These are phyloP conservation scores for Phoeniculus purpureus DNA, from an alignment of 2,797 vertebrate genomes.

Conservation along the genomic window DNA sequence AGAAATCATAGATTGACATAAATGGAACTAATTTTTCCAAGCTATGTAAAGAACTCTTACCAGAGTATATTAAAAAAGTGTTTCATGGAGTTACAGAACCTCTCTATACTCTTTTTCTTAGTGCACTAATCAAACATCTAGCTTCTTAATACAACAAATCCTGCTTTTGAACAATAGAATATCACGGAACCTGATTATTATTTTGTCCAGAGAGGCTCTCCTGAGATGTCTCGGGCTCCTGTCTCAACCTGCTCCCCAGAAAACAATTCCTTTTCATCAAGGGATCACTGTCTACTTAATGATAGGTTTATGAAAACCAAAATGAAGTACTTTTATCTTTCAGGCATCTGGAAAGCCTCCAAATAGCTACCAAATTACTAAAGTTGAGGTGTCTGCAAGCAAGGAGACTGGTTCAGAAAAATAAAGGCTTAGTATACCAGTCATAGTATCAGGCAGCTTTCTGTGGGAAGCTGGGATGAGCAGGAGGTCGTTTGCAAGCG, in stretches of 20 bases:
- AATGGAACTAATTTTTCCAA: neutral
- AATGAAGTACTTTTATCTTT: constrained; percentile 5
- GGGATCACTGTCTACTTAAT: neutral
- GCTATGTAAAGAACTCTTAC: neutral
- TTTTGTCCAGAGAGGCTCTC: neutral
- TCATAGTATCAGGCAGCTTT: neutral
- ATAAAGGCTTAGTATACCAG: neutral
- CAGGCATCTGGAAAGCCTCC: neutral
- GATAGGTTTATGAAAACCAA: neutral
- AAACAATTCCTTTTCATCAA: neutral
- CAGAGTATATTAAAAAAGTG: neutral
- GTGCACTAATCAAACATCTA: neutral
- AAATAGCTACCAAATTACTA: constrained; percentile 36
- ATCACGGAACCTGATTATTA: neutral
- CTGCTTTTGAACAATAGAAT: neutral
- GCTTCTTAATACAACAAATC: neutral
- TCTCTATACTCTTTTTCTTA: neutral
- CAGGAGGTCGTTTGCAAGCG: neutral
- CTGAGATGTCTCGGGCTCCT: neutral
- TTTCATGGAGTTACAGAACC: neutral
- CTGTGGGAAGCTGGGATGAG: neutral
- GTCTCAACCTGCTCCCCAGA: neutral
- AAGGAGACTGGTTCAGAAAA: neutral
- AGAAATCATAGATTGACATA: neutral
- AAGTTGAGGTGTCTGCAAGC: neutral